Evolutionary conservation across 2,113 vertebrate species (phyloP).

Genomic region (Trachemys scripta): DNA sequence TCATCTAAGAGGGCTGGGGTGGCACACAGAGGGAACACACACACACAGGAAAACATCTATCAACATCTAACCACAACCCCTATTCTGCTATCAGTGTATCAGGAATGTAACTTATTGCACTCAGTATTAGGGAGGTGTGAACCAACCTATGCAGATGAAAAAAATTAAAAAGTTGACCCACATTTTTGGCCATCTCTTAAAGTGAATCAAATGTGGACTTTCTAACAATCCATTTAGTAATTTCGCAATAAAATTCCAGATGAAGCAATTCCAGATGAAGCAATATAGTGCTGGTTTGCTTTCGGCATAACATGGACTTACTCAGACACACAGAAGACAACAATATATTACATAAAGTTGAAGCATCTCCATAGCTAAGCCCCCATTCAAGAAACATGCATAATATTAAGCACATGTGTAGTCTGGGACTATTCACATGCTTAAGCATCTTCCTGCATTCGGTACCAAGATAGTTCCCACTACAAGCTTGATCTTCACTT

Average conservation of each 20-base stretch:
- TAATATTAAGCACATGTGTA: neutral
- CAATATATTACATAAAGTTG: neutral
- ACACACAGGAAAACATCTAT: no score
- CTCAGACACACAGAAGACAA: neutral
- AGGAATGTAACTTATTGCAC: neutral
- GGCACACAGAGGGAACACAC: no score
- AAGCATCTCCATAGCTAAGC: neutral
- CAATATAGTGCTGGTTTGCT: neutral
- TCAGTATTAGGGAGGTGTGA: neutral
- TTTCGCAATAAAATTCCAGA: neutral
- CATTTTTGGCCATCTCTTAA: neutral
- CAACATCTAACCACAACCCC: no score
- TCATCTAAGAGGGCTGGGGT: no score
- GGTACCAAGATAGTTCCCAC: neutral
- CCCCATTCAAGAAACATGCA: neutral
- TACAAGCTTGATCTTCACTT: neutral
- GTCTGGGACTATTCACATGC: neutral
- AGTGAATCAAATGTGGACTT: neutral
- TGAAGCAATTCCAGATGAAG: neutral
- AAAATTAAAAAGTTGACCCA: neutral
- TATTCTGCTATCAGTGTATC: fast-evolving
- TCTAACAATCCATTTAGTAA: neutral
- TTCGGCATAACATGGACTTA: neutral
- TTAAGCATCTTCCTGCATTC: neutral
- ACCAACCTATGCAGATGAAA: neutral